Evolutionary conservation across 2,888 invertebrate species (phyloP).

Genomic region (Pseudeuparius sepicola): DNA sequence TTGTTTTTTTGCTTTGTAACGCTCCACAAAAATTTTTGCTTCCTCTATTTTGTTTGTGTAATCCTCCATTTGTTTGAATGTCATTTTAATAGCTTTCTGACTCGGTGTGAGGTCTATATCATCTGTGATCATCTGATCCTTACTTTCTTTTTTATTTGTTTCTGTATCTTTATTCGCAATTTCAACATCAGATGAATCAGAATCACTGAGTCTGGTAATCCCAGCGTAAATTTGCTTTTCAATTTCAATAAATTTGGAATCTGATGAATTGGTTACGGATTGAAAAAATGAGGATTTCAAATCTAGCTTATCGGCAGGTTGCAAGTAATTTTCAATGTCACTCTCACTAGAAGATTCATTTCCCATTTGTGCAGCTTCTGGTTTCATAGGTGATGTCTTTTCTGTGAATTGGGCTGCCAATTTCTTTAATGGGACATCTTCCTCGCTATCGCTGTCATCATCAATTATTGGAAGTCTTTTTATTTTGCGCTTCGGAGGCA

Average conservation of each 20-base stretch:
- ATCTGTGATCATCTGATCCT: not conserved
- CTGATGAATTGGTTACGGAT: not conserved
- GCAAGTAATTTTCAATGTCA: slow-evolving; percentile 46
- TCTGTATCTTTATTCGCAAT: slow-evolving; percentile 9
- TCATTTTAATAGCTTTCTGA: slow-evolving; percentile 25
- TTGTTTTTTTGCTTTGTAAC: slow-evolving; percentile 37
- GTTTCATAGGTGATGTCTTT: slow-evolving; percentile 5
- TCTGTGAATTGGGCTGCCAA: slow-evolving; percentile 9
- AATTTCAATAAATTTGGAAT: slow-evolving; percentile 28
- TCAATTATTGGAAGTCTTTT: too few species aligned
- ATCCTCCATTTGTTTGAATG: slow-evolving; percentile 48
- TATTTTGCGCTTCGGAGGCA: too few species aligned
- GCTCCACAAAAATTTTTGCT: slow-evolving; percentile 46
- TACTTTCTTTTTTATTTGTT: slow-evolving; percentile 10
- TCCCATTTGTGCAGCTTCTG: slow-evolving; percentile 17
- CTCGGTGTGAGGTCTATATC: not conserved
- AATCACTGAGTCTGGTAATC: slow-evolving; percentile 30
- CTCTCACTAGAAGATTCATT: slow-evolving; percentile 36
- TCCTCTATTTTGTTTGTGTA: slow-evolving; percentile 52
- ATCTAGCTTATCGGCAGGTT: slow-evolving; percentile 45
- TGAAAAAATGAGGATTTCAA: slow-evolving; percentile 46
- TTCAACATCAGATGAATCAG: slow-evolving; percentile 32
- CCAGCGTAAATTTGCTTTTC: slow-evolving; percentile 34
- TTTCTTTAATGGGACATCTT: slow-evolving; percentile 20
- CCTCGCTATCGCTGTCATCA: slow-evolving; percentile 23